These are phyloP conservation scores for Scarus forsteni DNA, from an alignment of 2,797 vertebrate species.

Conservation along the genomic window DNA sequence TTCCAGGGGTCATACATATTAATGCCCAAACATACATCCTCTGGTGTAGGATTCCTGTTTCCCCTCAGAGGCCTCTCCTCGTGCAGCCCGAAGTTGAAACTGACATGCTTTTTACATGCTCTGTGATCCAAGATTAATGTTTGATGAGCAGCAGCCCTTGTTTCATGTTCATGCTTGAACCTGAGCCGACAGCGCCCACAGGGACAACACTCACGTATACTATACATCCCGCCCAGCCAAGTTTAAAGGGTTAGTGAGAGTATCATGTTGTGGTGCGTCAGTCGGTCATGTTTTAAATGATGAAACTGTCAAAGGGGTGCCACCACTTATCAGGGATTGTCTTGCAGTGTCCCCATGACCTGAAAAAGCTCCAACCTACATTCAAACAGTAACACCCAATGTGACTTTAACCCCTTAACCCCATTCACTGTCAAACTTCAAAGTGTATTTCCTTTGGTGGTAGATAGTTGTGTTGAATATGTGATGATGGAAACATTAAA, in stretches of 20 bases:
- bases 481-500: too few relatives aligned
- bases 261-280: slow-evolving; percentile 26
- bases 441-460: too few relatives aligned
- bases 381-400: background rate
- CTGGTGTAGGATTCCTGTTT: slow-evolving; percentile 41
- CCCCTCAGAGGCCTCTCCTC: slow-evolving; percentile 12
- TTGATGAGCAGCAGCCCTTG: slow-evolving; percentile 64
- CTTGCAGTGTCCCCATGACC: slow-evolving; percentile 27
- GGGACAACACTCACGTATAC: slow-evolving; percentile 26
- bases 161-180: slow-evolving; percentile 71
- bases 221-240: background rate
- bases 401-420: slow-evolving; percentile 3
- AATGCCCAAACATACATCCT: slow-evolving; percentile 56
- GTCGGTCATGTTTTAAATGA: slow-evolving; percentile 10
- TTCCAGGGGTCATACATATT: slow-evolving; percentile 58
- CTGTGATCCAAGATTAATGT: slow-evolving; percentile 68
- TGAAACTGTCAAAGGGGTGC: background rate
- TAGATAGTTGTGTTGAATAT: too few relatives aligned
- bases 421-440: background rate
- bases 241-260: slow-evolving; percentile 19
- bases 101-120: slow-evolving; percentile 72
- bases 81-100: slow-evolving; percentile 39
- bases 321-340: background rate
- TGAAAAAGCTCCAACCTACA: slow-evolving; percentile 20
- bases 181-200: slow-evolving; percentile 9